These are phyloP conservation scores for Tetramorium alpestre DNA, from an alignment of 1,140 invertebrate species.

Conservation along the genomic window DNA sequence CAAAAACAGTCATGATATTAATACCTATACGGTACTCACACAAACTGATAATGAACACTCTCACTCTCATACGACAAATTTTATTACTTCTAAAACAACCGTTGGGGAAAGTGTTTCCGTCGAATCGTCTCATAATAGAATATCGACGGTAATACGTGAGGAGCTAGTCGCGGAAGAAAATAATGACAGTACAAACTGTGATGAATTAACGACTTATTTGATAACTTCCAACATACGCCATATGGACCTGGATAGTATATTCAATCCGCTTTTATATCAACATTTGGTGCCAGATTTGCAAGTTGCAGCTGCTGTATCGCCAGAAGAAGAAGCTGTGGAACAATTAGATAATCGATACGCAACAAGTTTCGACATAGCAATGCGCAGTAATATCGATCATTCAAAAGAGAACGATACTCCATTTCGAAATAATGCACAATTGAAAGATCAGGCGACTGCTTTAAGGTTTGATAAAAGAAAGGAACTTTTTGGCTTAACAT, in stretches of 20 bases:
- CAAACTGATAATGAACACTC: conserved; percentile 69
- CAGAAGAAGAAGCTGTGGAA: conserved; percentile 77
- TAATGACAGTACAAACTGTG: conserved; percentile 70
- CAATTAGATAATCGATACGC: conserved; percentile 80
- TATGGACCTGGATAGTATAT: conserved; percentile 74
- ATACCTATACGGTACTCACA: conserved; percentile 66
- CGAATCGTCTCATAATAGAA: conserved; percentile 68
- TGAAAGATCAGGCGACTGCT: conserved; percentile 34
- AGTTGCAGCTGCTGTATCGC: conserved; percentile 50
- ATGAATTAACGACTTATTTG: conserved; percentile 80
- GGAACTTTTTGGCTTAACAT: conserved; percentile 69
- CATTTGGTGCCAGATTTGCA: conserved; percentile 78
- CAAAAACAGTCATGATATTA: conserved; percentile 65
- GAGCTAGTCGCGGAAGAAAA: conserved; percentile 80
- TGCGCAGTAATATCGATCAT: conserved; percentile 70
- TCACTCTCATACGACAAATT: neutral
- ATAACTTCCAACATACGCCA: conserved; percentile 81
- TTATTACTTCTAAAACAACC: neutral
- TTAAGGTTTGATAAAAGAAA: conserved; percentile 49
- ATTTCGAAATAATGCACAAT: conserved; percentile 20
- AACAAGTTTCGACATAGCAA: conserved; percentile 74
- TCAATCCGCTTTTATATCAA: conserved; percentile 81
- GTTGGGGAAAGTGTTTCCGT: neutral
- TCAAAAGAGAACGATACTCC: conserved; percentile 55
- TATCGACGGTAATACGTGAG: conserved; percentile 80